Conservation (phyloP, 2,888 invertebrate genomes). For the Omphaloscelis lunosa region DNA sequence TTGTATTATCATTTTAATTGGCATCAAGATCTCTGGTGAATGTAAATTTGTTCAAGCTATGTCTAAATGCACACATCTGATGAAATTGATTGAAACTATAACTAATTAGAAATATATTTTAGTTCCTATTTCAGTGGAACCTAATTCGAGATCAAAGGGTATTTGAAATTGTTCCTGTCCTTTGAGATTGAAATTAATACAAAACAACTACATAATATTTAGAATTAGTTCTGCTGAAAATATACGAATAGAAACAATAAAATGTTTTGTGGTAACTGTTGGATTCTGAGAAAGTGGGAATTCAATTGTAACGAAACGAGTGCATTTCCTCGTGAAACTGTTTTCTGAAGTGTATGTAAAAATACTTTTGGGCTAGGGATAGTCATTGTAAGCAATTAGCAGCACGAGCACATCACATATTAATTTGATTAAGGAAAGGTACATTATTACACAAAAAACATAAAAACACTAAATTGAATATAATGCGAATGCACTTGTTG, state of each 20-base stretch:
- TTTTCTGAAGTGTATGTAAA: background rate
- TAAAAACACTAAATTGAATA: too few relatives aligned
- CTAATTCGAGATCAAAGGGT: slow-evolving; percentile 10
- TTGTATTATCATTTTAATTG: slow-evolving; percentile 23
- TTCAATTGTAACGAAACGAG: background rate
- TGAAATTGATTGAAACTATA: slow-evolving; percentile 4
- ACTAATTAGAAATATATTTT: background rate
- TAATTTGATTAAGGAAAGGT: background rate
- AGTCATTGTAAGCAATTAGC: background rate
- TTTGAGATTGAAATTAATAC: slow-evolving; percentile 16
- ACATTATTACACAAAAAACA: background rate
- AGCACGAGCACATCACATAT: background rate
- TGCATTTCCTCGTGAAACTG: background rate
- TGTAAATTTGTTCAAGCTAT: background rate
- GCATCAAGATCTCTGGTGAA: background rate
- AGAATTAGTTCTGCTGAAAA: slow-evolving; percentile 1
- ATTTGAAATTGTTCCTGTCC: background rate
- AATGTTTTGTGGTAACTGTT: background rate
- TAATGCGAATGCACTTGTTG: background rate
- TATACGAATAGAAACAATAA: background rate
- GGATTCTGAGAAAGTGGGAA: background rate
- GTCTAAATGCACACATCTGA: background rate
- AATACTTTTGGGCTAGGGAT: background rate
- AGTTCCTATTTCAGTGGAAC: background rate
- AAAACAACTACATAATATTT: background rate